phyloP scores from a whole-genome alignment of 2,113 vertebrate species.

The Embiotoca jacksoni region DNA sequence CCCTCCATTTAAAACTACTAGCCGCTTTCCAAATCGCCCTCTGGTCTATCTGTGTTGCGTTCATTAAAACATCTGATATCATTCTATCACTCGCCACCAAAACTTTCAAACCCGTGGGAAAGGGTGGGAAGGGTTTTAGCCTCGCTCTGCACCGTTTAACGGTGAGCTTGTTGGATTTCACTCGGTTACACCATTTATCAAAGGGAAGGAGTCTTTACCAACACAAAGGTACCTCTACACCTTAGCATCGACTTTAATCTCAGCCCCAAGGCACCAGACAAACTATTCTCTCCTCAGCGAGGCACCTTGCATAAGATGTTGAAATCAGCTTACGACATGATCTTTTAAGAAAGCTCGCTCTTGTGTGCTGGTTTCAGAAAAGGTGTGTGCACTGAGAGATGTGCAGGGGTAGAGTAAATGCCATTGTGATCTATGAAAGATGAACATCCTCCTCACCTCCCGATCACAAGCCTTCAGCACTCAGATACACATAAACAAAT shows the following conservation, averaged over 20 bases:
- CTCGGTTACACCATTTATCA: conserved; percentile 78
- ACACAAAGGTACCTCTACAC: conserved; percentile 78
- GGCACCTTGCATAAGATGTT: conserved; percentile 74
- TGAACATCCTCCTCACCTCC: conserved; percentile 44
- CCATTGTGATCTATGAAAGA: conserved; percentile 65
- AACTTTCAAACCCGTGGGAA: conserved; percentile 58
- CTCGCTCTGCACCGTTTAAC: conserved; percentile 46
- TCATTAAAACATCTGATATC: conserved; percentile 52
- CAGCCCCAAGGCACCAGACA: conserved; percentile 58
- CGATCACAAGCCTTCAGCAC: conserved; percentile 39
- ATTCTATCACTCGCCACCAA: conserved; percentile 23
- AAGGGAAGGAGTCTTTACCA: conserved; percentile 65
- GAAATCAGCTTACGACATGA: conserved; percentile 78
- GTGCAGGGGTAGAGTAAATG: conserved; percentile 20
- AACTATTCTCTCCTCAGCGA: conserved; percentile 65
- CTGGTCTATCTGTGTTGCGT: conserved; percentile 8
- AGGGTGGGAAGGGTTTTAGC: conserved; percentile 38
- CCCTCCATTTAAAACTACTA: conserved; percentile 53
- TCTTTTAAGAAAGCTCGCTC: conserved; percentile 71
- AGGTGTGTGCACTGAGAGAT: conserved; percentile 45
- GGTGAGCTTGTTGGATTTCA: conserved; percentile 71
- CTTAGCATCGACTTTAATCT: conserved; percentile 75
- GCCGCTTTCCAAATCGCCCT: conserved; percentile 40
- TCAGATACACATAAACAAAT: conserved; percentile 67
- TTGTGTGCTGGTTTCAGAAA: conserved; percentile 59